Conservation (phyloP, 2,888 invertebrate genomes). For the Caenorhabditis zanzibari region DNA sequence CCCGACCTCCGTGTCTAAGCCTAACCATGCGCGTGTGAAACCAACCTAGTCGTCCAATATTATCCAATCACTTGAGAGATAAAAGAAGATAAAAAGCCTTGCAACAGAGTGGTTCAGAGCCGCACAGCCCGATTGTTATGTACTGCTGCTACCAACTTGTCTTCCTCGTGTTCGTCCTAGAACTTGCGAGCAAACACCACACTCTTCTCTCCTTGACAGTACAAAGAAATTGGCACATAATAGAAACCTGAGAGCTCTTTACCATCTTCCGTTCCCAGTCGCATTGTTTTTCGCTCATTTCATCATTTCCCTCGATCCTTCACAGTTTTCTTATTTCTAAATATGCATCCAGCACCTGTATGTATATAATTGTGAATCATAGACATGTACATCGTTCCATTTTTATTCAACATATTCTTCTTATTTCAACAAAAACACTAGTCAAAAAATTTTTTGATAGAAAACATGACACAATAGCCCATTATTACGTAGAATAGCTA, state of each 20-base stretch:
- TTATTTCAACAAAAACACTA: constrained; percentile 10
- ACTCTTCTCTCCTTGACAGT: constrained; percentile 51
- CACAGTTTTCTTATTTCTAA: not conserved
- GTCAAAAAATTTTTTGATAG: not conserved
- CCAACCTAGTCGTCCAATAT: constrained; percentile 2
- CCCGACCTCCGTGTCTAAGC: not conserved
- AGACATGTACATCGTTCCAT: constrained; percentile 25
- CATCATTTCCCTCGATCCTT: not conserved
- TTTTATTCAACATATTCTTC: constrained; percentile 52
- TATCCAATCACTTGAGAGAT: constrained; percentile 31
- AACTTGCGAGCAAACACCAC: constrained; percentile 63
- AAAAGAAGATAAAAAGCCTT: constrained; percentile 45
- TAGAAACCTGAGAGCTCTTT: constrained; percentile 64
- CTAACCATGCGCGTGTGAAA: constrained; percentile 7
- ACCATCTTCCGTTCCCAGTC: constrained; percentile 8
- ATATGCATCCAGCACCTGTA: constrained; percentile 18
- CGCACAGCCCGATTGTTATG: constrained; percentile 38
- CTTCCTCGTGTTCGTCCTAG: constrained; percentile 49
- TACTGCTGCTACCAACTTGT: constrained; percentile 41
- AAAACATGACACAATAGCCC: constrained; percentile 27
- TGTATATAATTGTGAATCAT: constrained; percentile 44
- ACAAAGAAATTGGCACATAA: constrained; percentile 65
- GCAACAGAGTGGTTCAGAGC: constrained; percentile 39
- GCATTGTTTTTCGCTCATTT: constrained; percentile 46
- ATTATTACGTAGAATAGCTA: constrained; percentile 25